A percentile compares a stretch with the other conserved stretches of the same genome.
Conservation (phyloP, 1,140 invertebrate species). For the Pachyrhynchus sulphureomaculatus region DNA sequence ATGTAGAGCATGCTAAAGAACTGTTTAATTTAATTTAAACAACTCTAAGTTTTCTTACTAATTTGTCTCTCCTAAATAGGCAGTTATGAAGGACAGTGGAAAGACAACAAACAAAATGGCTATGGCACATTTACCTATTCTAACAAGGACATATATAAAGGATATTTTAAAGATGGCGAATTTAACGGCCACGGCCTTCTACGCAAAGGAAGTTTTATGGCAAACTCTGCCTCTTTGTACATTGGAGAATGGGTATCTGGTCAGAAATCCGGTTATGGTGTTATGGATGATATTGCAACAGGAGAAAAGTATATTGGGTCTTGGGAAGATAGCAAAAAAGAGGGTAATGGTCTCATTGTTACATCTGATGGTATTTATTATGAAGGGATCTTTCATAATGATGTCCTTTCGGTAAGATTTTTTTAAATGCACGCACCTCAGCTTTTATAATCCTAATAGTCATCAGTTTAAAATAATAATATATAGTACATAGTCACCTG, state of each 20-base stretch:
- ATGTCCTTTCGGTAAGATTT: slow-evolving; percentile 66
- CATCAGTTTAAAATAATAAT: no score
- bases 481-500: no score
- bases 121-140: slow-evolving; percentile 72
- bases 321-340: slow-evolving; percentile 79
- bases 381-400: slow-evolving; percentile 79
- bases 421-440: no score
- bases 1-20: no score
- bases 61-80: no score
- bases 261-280: slow-evolving; percentile 78
- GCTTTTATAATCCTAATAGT: no score
- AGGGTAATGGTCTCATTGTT: slow-evolving; percentile 80
- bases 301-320: slow-evolving; percentile 88
- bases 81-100: slow-evolving; percentile 81
- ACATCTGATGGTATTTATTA: slow-evolving; percentile 89
- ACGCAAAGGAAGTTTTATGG: slow-evolving; percentile 76
- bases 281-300: slow-evolving; percentile 80
- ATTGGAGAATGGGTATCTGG: slow-evolving; percentile 82
- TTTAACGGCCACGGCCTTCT: slow-evolving; percentile 82
- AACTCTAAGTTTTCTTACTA: no score
- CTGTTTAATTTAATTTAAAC: no score
- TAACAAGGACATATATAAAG: slow-evolving; percentile 75
- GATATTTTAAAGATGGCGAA: slow-evolving; percentile 80
- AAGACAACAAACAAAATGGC: slow-evolving; percentile 80
- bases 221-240: slow-evolving; percentile 74